These are phyloP conservation scores for Tribolium freemani DNA, from an alignment of 2,888 invertebrate species.

Conservation along the genomic window DNA sequence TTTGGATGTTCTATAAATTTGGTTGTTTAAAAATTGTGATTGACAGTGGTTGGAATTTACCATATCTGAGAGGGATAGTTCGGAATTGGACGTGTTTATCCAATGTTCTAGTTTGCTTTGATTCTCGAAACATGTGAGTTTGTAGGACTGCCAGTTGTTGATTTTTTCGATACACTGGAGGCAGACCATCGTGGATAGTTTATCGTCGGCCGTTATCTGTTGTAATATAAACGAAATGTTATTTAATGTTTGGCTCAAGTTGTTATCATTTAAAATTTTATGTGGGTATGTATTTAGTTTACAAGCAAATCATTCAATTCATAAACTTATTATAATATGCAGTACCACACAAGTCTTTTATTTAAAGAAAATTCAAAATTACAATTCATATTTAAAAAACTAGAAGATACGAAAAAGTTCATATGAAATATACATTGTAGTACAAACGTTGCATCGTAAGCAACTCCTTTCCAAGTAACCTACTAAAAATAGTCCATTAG, in stretches of 20 bases:
- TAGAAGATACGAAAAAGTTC: too few species aligned
- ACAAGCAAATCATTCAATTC: too few species aligned
- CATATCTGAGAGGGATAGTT: slow-evolving; percentile 14
- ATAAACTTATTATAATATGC: too few species aligned
- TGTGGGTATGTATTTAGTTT: too few species aligned
- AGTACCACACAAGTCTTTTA: too few species aligned
- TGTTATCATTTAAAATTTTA: too few species aligned
- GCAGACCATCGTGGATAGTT: slow-evolving; percentile 77
- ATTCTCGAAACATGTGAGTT: slow-evolving; percentile 75
- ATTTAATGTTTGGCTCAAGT: not conserved
- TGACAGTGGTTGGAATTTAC: slow-evolving; percentile 1
- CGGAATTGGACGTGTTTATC: slow-evolving; percentile 61
- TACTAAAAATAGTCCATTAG: too few species aligned
- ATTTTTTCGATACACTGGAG: slow-evolving; percentile 75
- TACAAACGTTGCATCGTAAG: not conserved
- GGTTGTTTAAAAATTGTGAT: slow-evolving; percentile 20
- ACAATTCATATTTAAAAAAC: too few species aligned
- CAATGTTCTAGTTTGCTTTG: slow-evolving; percentile 77
- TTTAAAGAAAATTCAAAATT: too few species aligned
- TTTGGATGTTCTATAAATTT: slow-evolving; percentile 57
- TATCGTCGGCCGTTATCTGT: slow-evolving; percentile 76
- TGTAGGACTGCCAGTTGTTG: slow-evolving; percentile 78
- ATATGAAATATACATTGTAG: not conserved
- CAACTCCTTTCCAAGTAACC: too few species aligned
- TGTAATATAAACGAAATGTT: slow-evolving; percentile 57